These are phyloP conservation scores for Oscheius sp. DNA, from an alignment of 2,888 invertebrate genomes.

Conservation along the genomic window DNA sequence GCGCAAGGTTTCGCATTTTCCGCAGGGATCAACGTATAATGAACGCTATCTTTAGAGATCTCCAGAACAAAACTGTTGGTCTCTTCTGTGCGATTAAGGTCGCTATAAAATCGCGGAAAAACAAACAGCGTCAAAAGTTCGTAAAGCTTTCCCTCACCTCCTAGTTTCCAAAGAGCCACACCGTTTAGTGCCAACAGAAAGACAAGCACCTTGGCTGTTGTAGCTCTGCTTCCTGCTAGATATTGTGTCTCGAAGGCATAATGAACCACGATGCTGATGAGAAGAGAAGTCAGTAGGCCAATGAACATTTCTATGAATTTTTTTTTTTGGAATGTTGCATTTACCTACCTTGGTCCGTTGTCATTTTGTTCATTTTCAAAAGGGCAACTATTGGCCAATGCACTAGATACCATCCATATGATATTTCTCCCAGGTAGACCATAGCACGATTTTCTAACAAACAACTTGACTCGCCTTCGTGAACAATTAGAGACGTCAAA, in stretches of 20 bases:
- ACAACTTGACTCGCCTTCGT: background rate
- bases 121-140: background rate
- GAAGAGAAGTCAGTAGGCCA: background rate
- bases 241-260: slow-evolving; percentile 1
- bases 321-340: too few relatives aligned
- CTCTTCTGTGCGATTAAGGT: too few relatives aligned
- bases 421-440: slow-evolving; percentile 14
- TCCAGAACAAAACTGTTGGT: too few relatives aligned
- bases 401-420: slow-evolving; percentile 19
- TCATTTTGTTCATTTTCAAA: slow-evolving; percentile 6
- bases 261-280: slow-evolving; percentile 12
- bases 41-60: too few relatives aligned
- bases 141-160: background rate
- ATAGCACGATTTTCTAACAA: background rate
- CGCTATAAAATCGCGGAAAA: too few relatives aligned
- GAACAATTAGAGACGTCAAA: slow-evolving; percentile 10
- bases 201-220: background rate
- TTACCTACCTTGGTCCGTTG: too few relatives aligned
- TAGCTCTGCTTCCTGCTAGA: background rate
- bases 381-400: slow-evolving; percentile 21
- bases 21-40: too few relatives aligned
- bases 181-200: slow-evolving; percentile 2
- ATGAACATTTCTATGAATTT: background rate
- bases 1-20: too few relatives aligned
- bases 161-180: background rate